Evolutionary conservation across 2,888 invertebrate species (phyloP).

Genomic region (Rhimphoctona megacephalus): DNA sequence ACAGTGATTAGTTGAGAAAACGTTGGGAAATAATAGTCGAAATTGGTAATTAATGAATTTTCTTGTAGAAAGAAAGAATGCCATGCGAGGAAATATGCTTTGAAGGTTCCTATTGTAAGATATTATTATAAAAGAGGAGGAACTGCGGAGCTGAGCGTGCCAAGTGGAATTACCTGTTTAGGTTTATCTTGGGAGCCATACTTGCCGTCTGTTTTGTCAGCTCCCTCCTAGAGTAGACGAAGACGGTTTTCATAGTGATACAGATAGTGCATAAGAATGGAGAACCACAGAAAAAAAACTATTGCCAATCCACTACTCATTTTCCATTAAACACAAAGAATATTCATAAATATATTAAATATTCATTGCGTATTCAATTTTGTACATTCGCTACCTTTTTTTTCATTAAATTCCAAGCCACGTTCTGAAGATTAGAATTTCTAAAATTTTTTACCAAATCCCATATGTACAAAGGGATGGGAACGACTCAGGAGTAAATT

Average conservation of each 20-base stretch:
- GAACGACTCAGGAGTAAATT: background rate
- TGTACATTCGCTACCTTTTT: background rate
- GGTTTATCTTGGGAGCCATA: slow-evolving; percentile 97
- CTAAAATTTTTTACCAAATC: background rate
- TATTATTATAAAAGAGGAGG: background rate
- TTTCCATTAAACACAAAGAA: slow-evolving; percentile 13
- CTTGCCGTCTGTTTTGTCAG: slow-evolving; percentile 95
- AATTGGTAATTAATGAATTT: background rate
- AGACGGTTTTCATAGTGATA: slow-evolving; percentile 67
- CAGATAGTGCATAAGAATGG: slow-evolving; percentile 50
- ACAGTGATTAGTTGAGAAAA: background rate
- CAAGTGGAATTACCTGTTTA: slow-evolving; percentile 88
- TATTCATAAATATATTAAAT: slow-evolving; percentile 16
- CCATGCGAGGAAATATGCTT: slow-evolving; percentile 46
- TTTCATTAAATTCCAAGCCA: background rate
- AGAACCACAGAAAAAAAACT: slow-evolving; percentile 39
- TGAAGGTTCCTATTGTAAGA: background rate
- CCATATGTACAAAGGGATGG: background rate
- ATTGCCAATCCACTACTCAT: slow-evolving; percentile 2
- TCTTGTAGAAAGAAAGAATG: slow-evolving; percentile 2
- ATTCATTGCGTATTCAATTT: background rate
- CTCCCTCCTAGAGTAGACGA: slow-evolving; percentile 89
- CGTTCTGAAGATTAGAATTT: background rate
- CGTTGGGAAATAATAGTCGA: background rate
- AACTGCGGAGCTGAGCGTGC: slow-evolving; percentile 72